Base-by-base conservation (phyloP, 1,140 invertebrate genomes). In the Drosophila triauraria region DNA sequence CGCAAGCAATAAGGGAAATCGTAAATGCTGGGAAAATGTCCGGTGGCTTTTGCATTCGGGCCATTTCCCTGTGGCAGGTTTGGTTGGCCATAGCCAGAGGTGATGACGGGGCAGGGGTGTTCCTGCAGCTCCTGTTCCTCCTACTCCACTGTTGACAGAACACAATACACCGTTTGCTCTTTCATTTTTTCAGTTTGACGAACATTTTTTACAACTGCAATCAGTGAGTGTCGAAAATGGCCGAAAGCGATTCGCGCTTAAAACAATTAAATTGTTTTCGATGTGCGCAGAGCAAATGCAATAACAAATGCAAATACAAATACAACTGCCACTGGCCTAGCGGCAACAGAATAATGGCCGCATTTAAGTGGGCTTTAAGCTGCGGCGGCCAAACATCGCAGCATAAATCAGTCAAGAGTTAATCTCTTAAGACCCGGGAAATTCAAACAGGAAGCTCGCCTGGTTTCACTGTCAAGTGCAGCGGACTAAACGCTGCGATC, bases 1-100 rank as follows among this genome's bases (percentile, higher is more conserved):
- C 83, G 46, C 77, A 57, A 68, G 71, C 81, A 84, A 85, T 84
- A 80, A 80, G 72, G 72, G 77, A 84, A 77, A 84, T 84, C 83
- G 82, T 84, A 84, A 84, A 84, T 80, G 82, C 51, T 77, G 82
- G 40, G 17, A 84, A 80, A 80, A 77, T 72, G 82, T 63, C 79
- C 35, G 40, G n/a, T 61, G 78, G 67, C 51, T 20, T 12, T 32
- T 48, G 56, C 35, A 42, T 43, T 53, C 54, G 54, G 53, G 32
- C 40, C 47, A 59, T 58, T 60, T 78, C 25, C 68, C 50, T 47
- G 68, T 17, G 67, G 42, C 53, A 43, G 23, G 9, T 35, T 35
- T 35, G 32, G 32, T 35, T 35, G 7, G 7, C 30, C 30, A 32
- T 32, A 10, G 32, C 38, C 60, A 54, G 44, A 53, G 68, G 40